phyloP scores from a whole-genome alignment of 2,113 vertebrate species.

The Phrynocephalus versicolor region DNA sequence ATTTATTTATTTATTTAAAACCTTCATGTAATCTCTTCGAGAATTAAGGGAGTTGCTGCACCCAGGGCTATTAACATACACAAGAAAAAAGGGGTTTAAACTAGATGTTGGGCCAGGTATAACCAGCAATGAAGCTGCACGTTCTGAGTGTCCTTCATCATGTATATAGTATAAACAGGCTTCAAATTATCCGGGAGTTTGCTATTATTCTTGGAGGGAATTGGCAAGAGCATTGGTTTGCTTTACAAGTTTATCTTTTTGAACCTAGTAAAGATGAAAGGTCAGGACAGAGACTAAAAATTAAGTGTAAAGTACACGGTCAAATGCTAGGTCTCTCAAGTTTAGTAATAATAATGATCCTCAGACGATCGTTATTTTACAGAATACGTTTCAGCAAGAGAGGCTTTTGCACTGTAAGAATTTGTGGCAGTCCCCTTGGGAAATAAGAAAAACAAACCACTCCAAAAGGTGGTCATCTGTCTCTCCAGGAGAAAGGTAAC shows the following conservation, averaged over 20 bases:
- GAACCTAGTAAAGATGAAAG: neutral
- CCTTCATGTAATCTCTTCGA: too few species aligned
- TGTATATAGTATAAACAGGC: too few species aligned
- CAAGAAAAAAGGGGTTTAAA: too few species aligned
- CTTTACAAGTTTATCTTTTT: neutral
- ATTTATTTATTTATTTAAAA: too few species aligned
- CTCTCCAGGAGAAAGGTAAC: neutral
- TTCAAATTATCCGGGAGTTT: too few species aligned
- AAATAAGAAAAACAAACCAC: neutral
- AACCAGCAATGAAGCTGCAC: too few species aligned
- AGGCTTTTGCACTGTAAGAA: neutral
- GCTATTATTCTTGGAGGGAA: neutral
- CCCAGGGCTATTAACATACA: too few species aligned
- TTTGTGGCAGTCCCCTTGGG: neutral
- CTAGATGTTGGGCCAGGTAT: too few species aligned
- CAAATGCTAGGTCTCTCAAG: neutral
- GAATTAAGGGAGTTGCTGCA: too few species aligned
- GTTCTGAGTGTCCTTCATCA: too few species aligned
- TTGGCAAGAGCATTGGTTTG: neutral
- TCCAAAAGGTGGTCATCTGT: neutral
- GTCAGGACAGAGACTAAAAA: too few species aligned
- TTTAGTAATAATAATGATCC: conserved; percentile 5
- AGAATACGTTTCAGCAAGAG: neutral
- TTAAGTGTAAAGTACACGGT: neutral
- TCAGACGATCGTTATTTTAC: neutral